Evolutionary conservation across 2,113 vertebrate species (phyloP).

Genomic region (Theristicus caerulescens): DNA sequence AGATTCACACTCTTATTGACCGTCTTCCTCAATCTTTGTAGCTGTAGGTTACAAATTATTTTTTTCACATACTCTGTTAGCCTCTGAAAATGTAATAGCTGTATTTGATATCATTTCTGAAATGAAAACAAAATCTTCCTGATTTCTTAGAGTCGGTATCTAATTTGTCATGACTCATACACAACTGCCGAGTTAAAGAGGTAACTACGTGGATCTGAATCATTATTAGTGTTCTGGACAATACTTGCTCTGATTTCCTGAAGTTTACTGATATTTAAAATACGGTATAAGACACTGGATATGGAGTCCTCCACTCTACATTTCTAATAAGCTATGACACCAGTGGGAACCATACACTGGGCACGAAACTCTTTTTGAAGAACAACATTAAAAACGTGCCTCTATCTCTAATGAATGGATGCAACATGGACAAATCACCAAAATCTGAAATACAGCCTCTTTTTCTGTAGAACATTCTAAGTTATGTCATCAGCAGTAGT

Average conservation of each 20-base stretch:
- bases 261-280: background rate
- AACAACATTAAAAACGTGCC: rapidly evolving
- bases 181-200: background rate
- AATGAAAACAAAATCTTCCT: background rate
- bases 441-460: background rate
- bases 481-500: background rate
- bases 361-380: background rate
- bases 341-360: rapidly evolving
- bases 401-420: background rate
- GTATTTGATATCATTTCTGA: background rate
- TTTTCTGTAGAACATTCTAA: background rate
- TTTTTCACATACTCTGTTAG: background rate
- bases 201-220: background rate
- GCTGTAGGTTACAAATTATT: background rate
- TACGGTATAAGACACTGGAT: background rate
- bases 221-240: background rate
- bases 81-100: background rate
- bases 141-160: background rate
- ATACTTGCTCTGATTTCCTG: background rate
- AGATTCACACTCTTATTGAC: background rate
- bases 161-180: background rate
- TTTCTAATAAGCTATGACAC: background rate
- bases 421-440: background rate
- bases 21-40: background rate
- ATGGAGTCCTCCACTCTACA: background rate